phyloP scores from a whole-genome alignment of 1,140 invertebrate species.

The Apocrypta bakeri region DNA sequence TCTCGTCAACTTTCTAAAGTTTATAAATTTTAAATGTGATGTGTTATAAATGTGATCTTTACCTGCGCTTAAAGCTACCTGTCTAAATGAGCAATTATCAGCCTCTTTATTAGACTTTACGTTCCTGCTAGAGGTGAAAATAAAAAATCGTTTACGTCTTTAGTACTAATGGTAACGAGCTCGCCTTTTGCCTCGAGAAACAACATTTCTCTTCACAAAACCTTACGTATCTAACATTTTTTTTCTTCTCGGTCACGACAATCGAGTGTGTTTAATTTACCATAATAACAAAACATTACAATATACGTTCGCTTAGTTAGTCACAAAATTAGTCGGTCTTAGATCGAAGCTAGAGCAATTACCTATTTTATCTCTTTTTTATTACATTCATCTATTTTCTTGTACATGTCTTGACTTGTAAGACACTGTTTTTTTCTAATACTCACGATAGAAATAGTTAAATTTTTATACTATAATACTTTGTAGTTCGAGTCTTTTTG shows the following conservation, averaged over 20 bases:
- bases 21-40: slow-evolving; percentile 63
- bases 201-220: slow-evolving; percentile 45
- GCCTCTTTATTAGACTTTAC: slow-evolving; percentile 26
- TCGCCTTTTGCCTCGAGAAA: slow-evolving; percentile 73
- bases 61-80: background rate
- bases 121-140: slow-evolving; percentile 27
- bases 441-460: slow-evolving; percentile 8
- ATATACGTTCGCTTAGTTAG: slow-evolving; percentile 32
- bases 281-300: slow-evolving; percentile 24
- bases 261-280: slow-evolving; percentile 30
- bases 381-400: slow-evolving; percentile 41
- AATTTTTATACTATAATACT: slow-evolving; percentile 15
- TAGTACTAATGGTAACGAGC: slow-evolving; percentile 57
- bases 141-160: slow-evolving; percentile 51
- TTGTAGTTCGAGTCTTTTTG: slow-evolving; percentile 36
- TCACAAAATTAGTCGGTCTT: slow-evolving; percentile 57
- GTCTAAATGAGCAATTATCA: background rate
- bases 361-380: slow-evolving; percentile 51
- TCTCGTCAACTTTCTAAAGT: slow-evolving; percentile 40
- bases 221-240: slow-evolving; percentile 48
- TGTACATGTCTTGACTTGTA: slow-evolving; percentile 32
- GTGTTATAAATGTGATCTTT: slow-evolving; percentile 13
- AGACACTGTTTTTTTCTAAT: slow-evolving; percentile 24
- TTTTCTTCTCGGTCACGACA: slow-evolving; percentile 39
- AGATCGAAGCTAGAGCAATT: slow-evolving; percentile 55